Conservation (phyloP, 2,113 vertebrate genomes). For the Otolemur garnettii region DNA sequence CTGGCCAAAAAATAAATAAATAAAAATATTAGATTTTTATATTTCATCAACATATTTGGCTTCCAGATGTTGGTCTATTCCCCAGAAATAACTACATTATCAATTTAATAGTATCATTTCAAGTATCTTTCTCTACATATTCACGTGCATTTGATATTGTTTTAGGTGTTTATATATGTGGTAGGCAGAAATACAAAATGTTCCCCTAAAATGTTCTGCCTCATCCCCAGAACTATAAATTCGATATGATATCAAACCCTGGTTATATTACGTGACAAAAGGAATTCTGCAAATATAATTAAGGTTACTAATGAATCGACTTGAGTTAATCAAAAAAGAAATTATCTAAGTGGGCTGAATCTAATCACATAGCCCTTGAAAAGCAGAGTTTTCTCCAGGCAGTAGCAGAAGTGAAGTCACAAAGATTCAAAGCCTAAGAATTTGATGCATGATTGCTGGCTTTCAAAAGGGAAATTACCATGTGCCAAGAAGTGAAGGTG, state of each 20-base stretch:
- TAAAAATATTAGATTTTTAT: too few relatives aligned
- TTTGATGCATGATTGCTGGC: neutral
- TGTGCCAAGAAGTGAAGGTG: neutral
- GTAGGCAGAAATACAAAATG: constrained; percentile 15
- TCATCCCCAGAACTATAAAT: constrained; percentile 28
- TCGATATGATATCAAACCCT: constrained; percentile 28
- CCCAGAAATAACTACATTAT: neutral
- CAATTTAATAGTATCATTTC: neutral
- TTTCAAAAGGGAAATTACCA: neutral
- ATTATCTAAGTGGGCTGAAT: constrained; percentile 39
- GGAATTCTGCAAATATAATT: constrained; percentile 70
- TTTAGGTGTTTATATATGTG: neutral
- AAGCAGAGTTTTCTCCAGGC: constrained; percentile 40
- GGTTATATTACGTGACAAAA: constrained; percentile 61
- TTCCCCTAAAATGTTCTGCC: neutral
- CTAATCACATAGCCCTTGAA: constrained; percentile 51
- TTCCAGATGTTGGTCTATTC: constrained; percentile 3
- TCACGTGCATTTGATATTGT: neutral
- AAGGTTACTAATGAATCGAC: constrained; percentile 50
- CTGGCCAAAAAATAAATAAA: too few relatives aligned
- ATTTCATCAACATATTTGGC: too few relatives aligned
- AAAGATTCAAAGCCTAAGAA: constrained; percentile 36
- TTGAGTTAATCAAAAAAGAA: constrained; percentile 59
- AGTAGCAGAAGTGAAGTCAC: neutral
- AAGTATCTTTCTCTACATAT: neutral